phyloP scores from a whole-genome alignment of 2,888 invertebrate genomes.

The Andrena bucephala region DNA sequence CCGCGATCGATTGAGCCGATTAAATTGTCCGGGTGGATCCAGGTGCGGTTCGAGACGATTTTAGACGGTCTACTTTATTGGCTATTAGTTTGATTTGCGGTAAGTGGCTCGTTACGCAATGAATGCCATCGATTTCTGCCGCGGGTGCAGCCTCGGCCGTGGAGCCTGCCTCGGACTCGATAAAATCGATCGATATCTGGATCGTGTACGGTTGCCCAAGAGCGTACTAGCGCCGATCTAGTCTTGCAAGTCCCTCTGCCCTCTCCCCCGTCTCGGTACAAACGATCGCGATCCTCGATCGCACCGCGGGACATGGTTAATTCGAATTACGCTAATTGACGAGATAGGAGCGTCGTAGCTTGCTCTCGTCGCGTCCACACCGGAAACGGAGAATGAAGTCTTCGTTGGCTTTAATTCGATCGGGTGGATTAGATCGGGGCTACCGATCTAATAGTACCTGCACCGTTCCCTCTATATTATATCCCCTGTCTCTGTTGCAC shows the following conservation, averaged over 20 bases:
- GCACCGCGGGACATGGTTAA: conserved; percentile 72
- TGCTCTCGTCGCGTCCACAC: conserved; percentile 12
- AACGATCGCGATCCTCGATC: conserved; percentile 66
- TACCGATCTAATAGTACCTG: not conserved
- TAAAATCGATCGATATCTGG: conserved; percentile 72
- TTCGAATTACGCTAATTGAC: conserved; percentile 74
- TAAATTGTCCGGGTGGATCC: conserved; percentile 58
- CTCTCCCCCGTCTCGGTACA: conserved; percentile 20
- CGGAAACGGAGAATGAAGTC: conserved; percentile 61
- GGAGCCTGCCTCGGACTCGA: conserved; percentile 41
- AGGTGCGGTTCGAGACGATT: conserved; percentile 62
- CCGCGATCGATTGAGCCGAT: conserved; percentile 18
- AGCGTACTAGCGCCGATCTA: conserved; percentile 69
- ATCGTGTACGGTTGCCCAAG: conserved; percentile 64
- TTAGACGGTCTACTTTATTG: conserved; percentile 71
- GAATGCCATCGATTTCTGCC: conserved; percentile 79
- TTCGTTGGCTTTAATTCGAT: conserved; percentile 53
- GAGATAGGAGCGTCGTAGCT: conserved; percentile 51
- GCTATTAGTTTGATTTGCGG: conserved; percentile 79
- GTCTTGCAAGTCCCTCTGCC: conserved; percentile 13
- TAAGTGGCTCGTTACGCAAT: conserved; percentile 80
- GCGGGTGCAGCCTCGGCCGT: conserved; percentile 49
- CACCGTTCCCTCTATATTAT: conserved; percentile 15
- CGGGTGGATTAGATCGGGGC: conserved; percentile 38
- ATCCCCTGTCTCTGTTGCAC: conserved; percentile 13